Conservation (phyloP, 1,140 invertebrate genomes). For the Pseudomyrmex gracilis region DNA sequence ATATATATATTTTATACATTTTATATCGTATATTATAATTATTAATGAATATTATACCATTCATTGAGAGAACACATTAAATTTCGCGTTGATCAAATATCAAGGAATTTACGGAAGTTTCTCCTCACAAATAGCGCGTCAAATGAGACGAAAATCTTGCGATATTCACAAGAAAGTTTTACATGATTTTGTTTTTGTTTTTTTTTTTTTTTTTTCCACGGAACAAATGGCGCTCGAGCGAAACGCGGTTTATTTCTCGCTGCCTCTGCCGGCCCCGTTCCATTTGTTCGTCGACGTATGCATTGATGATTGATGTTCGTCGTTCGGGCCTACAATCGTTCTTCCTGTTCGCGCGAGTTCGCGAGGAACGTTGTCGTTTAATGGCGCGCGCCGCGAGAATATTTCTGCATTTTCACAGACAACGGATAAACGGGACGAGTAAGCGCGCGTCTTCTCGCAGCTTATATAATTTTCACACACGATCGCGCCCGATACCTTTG, state of each 20-base stretch:
- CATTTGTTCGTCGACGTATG: slow-evolving; percentile 30
- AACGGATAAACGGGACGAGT: slow-evolving; percentile 34
- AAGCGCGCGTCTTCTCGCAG: neutral
- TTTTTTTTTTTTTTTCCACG: no score
- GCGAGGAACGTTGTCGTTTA: slow-evolving; percentile 3
- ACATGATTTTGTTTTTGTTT: no score
- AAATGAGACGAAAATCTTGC: no score
- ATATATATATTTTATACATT: no score
- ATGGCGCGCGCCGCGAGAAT: slow-evolving; percentile 10
- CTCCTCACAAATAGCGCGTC: no score
- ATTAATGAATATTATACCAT: no score
- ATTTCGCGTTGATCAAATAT: no score
- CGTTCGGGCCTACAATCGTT: slow-evolving; percentile 45
- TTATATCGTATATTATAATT: no score
- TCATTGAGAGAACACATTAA: no score
- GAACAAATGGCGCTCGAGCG: slow-evolving; percentile 20
- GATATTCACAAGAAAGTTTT: no score
- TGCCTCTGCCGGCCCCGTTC: slow-evolving; percentile 3
- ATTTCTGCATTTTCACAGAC: slow-evolving; percentile 22
- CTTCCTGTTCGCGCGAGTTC: slow-evolving; percentile 31
- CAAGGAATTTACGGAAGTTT: no score
- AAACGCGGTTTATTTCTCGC: neutral
- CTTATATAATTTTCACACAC: slow-evolving; percentile 38
- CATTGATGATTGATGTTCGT: slow-evolving; percentile 54
- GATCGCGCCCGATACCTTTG: slow-evolving; percentile 32